Base-by-base conservation (phyloP, 1,140 invertebrate species). In the Neoseiulus cucumeris region DNA sequence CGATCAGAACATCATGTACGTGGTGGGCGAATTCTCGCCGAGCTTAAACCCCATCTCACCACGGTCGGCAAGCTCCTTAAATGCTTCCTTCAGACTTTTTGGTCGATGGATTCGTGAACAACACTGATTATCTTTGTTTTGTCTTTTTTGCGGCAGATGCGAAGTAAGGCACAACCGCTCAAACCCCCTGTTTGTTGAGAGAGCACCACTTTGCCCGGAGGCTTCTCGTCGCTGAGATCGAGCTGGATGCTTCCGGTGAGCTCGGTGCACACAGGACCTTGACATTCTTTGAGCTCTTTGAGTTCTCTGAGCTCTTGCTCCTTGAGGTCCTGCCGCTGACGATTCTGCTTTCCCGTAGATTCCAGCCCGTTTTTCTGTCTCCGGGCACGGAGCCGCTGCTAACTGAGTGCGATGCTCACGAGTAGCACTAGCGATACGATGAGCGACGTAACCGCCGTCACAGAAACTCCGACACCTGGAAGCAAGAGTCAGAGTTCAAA, bases 381-480 rank as follows among this genome's bases (percentile, higher is more conserved):
- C 51, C 51, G 51, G 51, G 51, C 14, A 33, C 51, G 51, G 33
- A 59, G 51, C 33, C 51, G 51, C 51, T 33, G 51, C 51, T 59
- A 59, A 59, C 51, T 59, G 14, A 59, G 33, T 25, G 51, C 51
- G 22, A 59, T 14, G 14, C 25, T 33, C 12, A 14, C 51, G 51
- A 59, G 51, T 59, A 59, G 25, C 25, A 59, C 51, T 12, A 59
- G 25, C 14, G 14, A 59, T 25, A 33, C 51, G 25, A 59, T 33
- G 51, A 59, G 51, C 51, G 51, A 29, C 25, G 25, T 59, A 14
- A 59, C 22, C 25, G 22, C 51, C 25, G 51, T 59, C 22, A 59
- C 22, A 17, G 51, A 59, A 17, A 33, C 51, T 25, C 51, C 51
- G 14, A 59, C 51, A 59, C 51, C 51, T 59, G 14, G 17, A 59